Conservation (phyloP, 2,797 vertebrate species). For the Cercopithecus diana region DNA sequence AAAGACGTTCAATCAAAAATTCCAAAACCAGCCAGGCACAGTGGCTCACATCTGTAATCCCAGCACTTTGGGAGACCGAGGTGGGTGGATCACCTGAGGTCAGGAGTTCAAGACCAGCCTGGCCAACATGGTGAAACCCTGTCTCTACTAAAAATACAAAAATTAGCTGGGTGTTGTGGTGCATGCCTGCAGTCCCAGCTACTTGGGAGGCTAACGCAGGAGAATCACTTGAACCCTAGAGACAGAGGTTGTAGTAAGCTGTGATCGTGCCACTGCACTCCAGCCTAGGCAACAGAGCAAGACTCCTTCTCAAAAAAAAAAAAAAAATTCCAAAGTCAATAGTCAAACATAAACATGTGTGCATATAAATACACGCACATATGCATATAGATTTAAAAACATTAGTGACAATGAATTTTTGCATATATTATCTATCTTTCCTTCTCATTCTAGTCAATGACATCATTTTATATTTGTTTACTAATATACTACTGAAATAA, state of each 20-base stretch:
- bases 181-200: background rate
- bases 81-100: too few species aligned
- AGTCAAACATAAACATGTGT: background rate
- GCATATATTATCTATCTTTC: background rate
- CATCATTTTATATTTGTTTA: slow-evolving; percentile 20
- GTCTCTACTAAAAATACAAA: too few species aligned
- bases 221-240: background rate
- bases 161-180: too few species aligned
- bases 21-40: background rate
- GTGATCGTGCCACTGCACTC: background rate
- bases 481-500: slow-evolving; percentile 1
- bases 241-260: background rate
- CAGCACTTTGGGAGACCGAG: too few species aligned
- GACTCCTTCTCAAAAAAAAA: background rate
- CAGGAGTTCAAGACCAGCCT: too few species aligned
- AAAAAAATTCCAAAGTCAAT: background rate
- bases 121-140: too few species aligned
- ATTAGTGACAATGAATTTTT: background rate
- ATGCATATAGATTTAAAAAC: background rate
- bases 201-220: background rate
- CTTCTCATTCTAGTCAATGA: background rate
- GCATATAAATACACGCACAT: background rate
- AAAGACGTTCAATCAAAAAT: background rate
- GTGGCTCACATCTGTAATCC: background rate
- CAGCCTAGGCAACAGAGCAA: background rate